Evolutionary conservation across 2,113 vertebrate genomes (phyloP).

Genomic region (Ictidomys tridecemlineatus): DNA sequence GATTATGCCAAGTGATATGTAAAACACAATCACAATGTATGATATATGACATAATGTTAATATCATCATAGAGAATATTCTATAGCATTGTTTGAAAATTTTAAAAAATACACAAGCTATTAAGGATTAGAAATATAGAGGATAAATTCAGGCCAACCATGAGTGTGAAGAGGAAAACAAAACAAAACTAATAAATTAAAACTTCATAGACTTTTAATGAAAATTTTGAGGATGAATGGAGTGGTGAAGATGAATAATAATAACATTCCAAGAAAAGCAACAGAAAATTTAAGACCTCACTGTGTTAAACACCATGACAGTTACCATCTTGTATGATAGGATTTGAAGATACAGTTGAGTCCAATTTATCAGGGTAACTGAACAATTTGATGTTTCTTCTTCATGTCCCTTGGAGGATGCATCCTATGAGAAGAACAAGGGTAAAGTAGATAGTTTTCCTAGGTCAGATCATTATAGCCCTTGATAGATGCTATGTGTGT

Average conservation of each 20-base stretch:
- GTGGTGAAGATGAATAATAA: not conserved
- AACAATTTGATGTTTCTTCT: not conserved
- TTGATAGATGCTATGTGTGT: not conserved
- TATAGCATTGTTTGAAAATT: not conserved
- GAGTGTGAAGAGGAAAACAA: not conserved
- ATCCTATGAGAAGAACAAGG: not conserved
- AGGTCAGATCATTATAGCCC: not conserved
- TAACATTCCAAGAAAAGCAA: not conserved
- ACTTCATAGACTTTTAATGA: not conserved
- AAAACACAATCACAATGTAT: not conserved
- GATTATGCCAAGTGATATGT: not conserved
- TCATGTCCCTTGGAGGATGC: not conserved
- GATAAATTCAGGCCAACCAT: not conserved
- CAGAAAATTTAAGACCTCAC: not conserved
- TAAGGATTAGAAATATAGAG: not conserved
- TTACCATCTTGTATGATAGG: not conserved
- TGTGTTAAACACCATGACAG: not conserved
- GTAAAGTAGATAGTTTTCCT: not conserved
- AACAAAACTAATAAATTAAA: not conserved
- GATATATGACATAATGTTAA: not conserved
- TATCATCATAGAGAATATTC: not conserved
- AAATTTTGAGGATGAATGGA: not conserved
- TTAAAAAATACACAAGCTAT: not conserved
- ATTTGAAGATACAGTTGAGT: not conserved
- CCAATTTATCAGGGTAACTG: not conserved